Evolutionary conservation across 30 jellyfish, hydroid and myxozoan genomes (phyloP).

Genomic region (Sanderia malayensis): DNA sequence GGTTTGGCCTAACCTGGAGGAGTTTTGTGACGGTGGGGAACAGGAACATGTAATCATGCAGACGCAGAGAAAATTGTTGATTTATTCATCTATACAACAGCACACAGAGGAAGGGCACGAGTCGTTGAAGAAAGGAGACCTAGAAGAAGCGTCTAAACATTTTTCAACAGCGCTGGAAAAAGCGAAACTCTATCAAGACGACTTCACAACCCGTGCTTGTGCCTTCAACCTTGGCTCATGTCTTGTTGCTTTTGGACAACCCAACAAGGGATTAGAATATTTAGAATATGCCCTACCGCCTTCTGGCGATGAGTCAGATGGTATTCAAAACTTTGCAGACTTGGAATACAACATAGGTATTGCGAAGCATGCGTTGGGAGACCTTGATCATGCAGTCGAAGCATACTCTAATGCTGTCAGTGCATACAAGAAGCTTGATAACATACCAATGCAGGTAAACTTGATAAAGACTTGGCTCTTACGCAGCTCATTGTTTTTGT

Average conservation of each 20-base stretch:
- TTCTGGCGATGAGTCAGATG: constrained; percentile 51
- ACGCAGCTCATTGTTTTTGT: no score
- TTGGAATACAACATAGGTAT: constrained; percentile 84
- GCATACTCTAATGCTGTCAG: constrained; percentile 72
- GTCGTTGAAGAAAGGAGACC: constrained; percentile 42
- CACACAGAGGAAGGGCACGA: constrained; percentile 83
- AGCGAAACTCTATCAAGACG: constrained; percentile 64
- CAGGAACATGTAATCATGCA: no score
- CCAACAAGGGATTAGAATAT: constrained; percentile 67
- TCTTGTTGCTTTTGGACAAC: constrained; percentile 75
- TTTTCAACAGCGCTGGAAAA: constrained; percentile 60
- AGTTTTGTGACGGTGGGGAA: no score
- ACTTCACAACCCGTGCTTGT: constrained; percentile 66
- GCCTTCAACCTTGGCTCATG: constrained; percentile 91
- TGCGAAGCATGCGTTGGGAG: constrained; percentile 75
- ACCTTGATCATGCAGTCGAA: constrained; percentile 61
- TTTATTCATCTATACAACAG: constrained; percentile 47
- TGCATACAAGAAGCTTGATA: constrained; percentile 39
- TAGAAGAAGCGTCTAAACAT: constrained; percentile 65
- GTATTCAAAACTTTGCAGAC: constrained; percentile 77
- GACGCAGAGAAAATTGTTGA: constrained; percentile 34
- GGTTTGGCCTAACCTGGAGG: no score
- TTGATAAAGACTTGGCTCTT: no score
- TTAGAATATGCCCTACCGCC: constrained; percentile 62
- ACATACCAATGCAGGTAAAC: constrained; percentile 35